Base-by-base conservation (phyloP, 2,888 invertebrate species). In the Agrenia bidenticulata region DNA sequence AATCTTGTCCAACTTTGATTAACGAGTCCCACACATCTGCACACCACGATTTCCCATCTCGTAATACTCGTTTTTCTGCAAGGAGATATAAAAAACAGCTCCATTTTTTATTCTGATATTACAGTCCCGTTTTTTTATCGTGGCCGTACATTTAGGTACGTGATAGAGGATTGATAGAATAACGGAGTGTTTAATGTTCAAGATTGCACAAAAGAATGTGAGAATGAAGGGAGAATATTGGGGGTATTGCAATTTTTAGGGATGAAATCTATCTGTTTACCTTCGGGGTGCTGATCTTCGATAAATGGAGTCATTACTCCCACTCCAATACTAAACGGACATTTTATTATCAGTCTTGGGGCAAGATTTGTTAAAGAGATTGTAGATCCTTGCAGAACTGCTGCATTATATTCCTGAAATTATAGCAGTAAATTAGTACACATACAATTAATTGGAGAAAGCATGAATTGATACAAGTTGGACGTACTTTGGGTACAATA, bases 241-340 rank as follows among this genome's bases (percentile, higher is more conserved):
- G n/a, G n/a, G n/a, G n/a, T n/a, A n/a, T n/a, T n/a, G n/a, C n/a
- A n/a, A n/a, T n/a, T n/a, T n/a, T n/a, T n/a, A n/a, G n/a, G n/a
- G n/a, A n/a, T n/a, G n/a, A 32, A 59, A 23, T 49, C 9, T 21
- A 32, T 32, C 49, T 24, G 27, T 49, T 37, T 63, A 74, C 74
- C 74, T 69, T 67, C 68, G 23, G 76, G 76, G 63, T 76, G 76
- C 9, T 62, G 41, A 24, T 63, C 66, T 21, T 64, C 64, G 58
- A 72, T 65, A 51, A 76, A 76, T 11, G 74, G 74, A 41, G 73
- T 74, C 74, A 76, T 74, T 15, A 76, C 76, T 15, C 76, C 76
- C n/a, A 76, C 74, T 50, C 76, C 76, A 54, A 76, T 74, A 27
- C 73, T 72, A 59, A 73, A 76, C 49, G 71, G 72, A 23, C 73